phyloP scores from a whole-genome alignment of 2,797 vertebrate genomes.

The Pseudochaenichthys georgianus region DNA sequence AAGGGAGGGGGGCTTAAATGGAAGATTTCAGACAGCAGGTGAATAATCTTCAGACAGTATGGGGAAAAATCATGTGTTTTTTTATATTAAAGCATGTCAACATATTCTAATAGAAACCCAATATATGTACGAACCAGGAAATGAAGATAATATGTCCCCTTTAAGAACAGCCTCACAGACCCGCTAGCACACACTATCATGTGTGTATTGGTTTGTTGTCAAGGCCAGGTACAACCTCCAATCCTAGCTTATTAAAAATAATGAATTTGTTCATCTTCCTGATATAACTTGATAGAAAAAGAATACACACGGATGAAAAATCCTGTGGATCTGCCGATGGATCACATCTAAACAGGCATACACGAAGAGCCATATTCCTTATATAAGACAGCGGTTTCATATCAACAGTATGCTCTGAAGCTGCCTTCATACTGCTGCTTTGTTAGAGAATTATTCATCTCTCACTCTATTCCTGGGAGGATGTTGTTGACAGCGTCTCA shows the following conservation, averaged over 20 bases:
- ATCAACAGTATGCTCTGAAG: constrained; percentile 56
- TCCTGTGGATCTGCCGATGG: constrained; percentile 35
- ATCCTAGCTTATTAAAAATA: constrained; percentile 22
- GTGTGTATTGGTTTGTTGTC: constrained; percentile 7
- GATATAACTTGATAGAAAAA: constrained; percentile 38
- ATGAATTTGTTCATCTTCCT: constrained; percentile 42
- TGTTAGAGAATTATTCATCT: constrained; percentile 78
- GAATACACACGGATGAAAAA: constrained; percentile 28
- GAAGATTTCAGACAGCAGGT: too few relatives aligned
- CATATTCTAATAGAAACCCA: too few relatives aligned
- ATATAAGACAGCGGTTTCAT: constrained; percentile 43
- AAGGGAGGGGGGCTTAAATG: too few relatives aligned
- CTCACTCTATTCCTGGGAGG: constrained; percentile 69
- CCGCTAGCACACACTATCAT: not conserved
- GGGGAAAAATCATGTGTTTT: too few relatives aligned
- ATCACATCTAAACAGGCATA: constrained; percentile 53
- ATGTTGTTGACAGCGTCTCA: constrained; percentile 73
- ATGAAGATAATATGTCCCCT: too few relatives aligned
- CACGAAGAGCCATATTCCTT: constrained; percentile 53
- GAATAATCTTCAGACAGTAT: too few relatives aligned
- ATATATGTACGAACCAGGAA: too few relatives aligned
- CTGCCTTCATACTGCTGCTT: constrained; percentile 46
- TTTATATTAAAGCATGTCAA: too few relatives aligned
- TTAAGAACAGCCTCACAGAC: not conserved
- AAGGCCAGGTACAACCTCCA: not conserved